Percentiles rank a stretch among this genome's conserved stretches.
phyloP scores from a whole-genome alignment of 2,888 invertebrate genomes.

The Lochmaea capreae region DNA sequence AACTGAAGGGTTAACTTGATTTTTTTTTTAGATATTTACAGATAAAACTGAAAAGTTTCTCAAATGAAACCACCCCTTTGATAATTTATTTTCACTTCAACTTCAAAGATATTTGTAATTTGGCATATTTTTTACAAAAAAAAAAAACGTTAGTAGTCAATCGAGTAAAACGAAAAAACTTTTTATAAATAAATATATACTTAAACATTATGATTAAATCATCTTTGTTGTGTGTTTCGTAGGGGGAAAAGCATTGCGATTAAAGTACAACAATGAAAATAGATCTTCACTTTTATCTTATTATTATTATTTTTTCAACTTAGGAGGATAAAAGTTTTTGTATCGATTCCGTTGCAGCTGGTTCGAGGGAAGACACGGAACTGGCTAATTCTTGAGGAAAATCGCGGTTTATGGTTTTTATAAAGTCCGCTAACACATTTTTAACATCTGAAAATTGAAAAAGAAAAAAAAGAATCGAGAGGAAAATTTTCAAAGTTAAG shows the following conservation, averaged over 20 bases:
- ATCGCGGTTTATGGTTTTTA: conserved; percentile 69
- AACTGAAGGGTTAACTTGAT: too few relatives aligned
- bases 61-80: too few relatives aligned
- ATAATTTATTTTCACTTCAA: neutral
- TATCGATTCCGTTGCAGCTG: conserved; percentile 60
- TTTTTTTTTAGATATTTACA: too few relatives aligned
- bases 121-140: conserved; percentile 4
- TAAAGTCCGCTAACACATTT: conserved; percentile 66
- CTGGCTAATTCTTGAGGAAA: conserved; percentile 70
- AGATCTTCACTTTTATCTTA: neutral
- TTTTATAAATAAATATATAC: conserved; percentile 26
- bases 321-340: conserved; percentile 49
- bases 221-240: conserved; percentile 11
- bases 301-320: conserved; percentile 10
- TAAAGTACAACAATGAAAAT: conserved; percentile 16
- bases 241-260: neutral
- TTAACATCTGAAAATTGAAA: conserved; percentile 65
- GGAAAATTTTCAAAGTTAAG: too few relatives aligned
- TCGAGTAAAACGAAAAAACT: conserved; percentile 9
- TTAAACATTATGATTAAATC: conserved; percentile 20
- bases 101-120: conserved; percentile 28
- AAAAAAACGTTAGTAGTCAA: conserved; percentile 16
- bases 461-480: neutral
- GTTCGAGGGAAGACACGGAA: conserved; percentile 64
- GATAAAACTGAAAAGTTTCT: too few relatives aligned